These are phyloP conservation scores for Masticophis lateralis DNA, from an alignment of 2,797 vertebrate species.

Conservation along the genomic window DNA sequence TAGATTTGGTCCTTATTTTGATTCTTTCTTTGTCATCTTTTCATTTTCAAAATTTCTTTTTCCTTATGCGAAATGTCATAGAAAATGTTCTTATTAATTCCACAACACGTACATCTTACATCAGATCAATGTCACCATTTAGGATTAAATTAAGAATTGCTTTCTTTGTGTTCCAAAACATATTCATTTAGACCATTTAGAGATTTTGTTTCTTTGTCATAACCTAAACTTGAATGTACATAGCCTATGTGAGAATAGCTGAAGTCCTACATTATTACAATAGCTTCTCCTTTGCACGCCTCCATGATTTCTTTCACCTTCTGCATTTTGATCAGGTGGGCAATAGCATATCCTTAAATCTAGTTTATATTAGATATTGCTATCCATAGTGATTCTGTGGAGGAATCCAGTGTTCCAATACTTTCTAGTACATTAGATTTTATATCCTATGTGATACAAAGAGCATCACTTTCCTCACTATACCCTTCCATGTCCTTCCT, in stretches of 20 bases:
- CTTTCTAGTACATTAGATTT: background rate
- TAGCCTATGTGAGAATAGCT: background rate
- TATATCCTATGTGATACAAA: background rate
- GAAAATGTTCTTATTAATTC: background rate
- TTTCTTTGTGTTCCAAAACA: background rate
- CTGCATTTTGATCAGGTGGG: constrained; percentile 29
- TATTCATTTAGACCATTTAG: background rate
- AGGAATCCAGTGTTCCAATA: background rate
- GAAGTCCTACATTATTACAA: constrained; percentile 7
- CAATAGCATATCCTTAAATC: background rate
- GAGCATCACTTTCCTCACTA: background rate
- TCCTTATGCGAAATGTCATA: background rate
- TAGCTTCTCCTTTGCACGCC: constrained; percentile 10
- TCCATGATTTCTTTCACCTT: constrained; percentile 23
- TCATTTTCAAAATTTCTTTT: background rate
- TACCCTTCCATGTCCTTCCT: background rate
- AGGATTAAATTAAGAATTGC: background rate
- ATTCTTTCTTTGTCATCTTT: background rate
- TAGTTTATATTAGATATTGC: background rate
- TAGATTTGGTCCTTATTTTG: background rate
- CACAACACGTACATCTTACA: background rate
- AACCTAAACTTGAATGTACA: background rate
- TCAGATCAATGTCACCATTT: background rate
- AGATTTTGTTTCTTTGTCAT: background rate
- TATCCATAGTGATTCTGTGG: background rate